These are phyloP conservation scores for Lamproptera curius DNA, from an alignment of 2,888 invertebrate species.

Conservation along the genomic window DNA sequence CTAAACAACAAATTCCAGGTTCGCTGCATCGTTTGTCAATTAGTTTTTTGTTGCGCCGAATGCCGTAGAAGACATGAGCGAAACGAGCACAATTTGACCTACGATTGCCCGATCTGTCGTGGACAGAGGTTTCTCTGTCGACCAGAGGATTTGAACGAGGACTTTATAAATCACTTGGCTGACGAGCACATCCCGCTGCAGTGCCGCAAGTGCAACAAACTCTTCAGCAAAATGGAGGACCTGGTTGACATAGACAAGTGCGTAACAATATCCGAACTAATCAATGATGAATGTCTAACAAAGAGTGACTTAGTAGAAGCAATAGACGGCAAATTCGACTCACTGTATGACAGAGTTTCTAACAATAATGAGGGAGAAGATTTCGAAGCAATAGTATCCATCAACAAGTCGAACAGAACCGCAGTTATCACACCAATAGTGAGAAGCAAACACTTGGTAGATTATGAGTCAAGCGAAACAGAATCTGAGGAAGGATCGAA, in stretches of 20 bases:
- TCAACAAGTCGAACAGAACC: conserved; percentile 54
- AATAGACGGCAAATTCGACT: conserved; percentile 55
- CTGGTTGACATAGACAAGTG: conserved; percentile 54
- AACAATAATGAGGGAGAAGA: conserved; percentile 40
- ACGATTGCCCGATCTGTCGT: conserved; percentile 66
- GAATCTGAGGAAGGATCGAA: conserved; percentile 41
- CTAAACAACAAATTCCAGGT: conserved; percentile 40
- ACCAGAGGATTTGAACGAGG: conserved; percentile 44
- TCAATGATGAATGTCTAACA: conserved; percentile 33
- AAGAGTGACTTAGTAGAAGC: conserved; percentile 33
- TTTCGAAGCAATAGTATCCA: conserved; percentile 50
- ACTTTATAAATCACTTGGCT: conserved; percentile 52
- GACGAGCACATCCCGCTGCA: conserved; percentile 56
- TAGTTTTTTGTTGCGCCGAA: conserved; percentile 60
- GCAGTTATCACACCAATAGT: conserved; percentile 64
- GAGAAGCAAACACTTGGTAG: conserved; percentile 55
- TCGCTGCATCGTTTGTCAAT: conserved; percentile 62
- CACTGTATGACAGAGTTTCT: conserved; percentile 49
- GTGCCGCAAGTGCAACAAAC: conserved; percentile 59
- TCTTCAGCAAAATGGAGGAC: conserved; percentile 59
- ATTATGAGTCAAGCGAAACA: conserved; percentile 61
- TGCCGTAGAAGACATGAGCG: conserved; percentile 66
- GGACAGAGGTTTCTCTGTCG: conserved; percentile 51
- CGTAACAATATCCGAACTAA: conserved; percentile 57
- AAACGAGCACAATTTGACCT: conserved; percentile 49